Evolutionary conservation across 2,797 vertebrate genomes (phyloP), one percentile per base, ranked within the genome.

Genomic region (Enteromius treurensis): DNA sequence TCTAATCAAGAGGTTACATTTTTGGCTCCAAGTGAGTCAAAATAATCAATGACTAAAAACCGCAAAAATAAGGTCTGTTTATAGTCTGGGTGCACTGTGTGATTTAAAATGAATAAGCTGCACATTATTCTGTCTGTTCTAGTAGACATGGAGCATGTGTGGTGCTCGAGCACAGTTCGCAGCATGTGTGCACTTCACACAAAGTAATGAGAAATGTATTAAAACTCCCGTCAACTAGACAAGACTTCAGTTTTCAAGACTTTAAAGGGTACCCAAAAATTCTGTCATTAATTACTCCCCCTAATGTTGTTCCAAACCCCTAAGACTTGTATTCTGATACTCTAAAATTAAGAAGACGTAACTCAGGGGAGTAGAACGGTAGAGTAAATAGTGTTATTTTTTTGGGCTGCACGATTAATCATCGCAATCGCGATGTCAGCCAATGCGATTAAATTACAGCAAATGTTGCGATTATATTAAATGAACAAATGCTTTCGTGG

Each of bases 1-100:
- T 29, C 13, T 19, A 73, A 51, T 51, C 26, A 73, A 73, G 21
- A 9, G 21, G 3, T 37, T 6, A 58, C 9, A 17, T 58, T 58
- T 37, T 23, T 58, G 71, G 13, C 51, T 58, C 7, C 7, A 23
- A 76, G 13, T 58, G 34, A 15, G 45, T 29, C 3, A 40, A 75
- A 23, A n/a, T 55, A 60, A 76, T 58, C 74, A 76, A 58, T 40
- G 51, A 37, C 6, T 37, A 37, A 75, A 75, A 58, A 40, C 21
- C 37, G 13, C 69, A 26, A 76, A 58, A 58, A 55, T 53, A 40
- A 37, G 34, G 13, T n/a, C 32, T 40, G 19, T 58, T 23, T 58
- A 58, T 23, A 15, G 32, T 37, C 11, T 37, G 11, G 8, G 40
- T 73, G 26, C 4, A 10, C 45, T 21, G 29, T 29, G 60, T 34